phyloP scores from a whole-genome alignment of 1,140 invertebrate genomes.

The Kradibia gibbosae region DNA sequence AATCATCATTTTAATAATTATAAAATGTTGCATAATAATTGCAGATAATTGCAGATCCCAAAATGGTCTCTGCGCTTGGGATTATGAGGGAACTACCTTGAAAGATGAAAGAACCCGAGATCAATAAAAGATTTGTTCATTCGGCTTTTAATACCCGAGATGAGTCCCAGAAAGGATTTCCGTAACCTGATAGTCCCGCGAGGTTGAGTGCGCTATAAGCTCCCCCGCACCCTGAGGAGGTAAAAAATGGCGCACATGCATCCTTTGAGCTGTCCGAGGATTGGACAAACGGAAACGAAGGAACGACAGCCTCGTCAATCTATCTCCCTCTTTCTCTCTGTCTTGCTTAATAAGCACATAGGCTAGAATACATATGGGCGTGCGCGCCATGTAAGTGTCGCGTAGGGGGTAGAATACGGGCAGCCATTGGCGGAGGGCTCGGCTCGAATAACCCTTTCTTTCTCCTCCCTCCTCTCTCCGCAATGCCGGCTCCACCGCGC shows the following conservation, averaged over 20 bases:
- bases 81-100: background rate
- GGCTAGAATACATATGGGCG: conserved; percentile 29
- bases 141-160: background rate
- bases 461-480: background rate
- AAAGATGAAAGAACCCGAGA: background rate
- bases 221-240: conserved; percentile 5
- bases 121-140: background rate
- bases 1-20: no score
- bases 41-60: no score
- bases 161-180: conserved; percentile 53
- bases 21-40: no score
- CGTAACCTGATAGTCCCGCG: conserved; percentile 56
- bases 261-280: conserved; percentile 65
- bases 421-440: conserved; percentile 63
- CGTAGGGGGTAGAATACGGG: conserved; percentile 50
- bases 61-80: background rate
- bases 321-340: background rate
- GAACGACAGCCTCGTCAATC: background rate
- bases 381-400: conserved; percentile 28
- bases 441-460: conserved; percentile 59
- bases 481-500: no score
- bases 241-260: conserved; percentile 59
- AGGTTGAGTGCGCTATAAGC: background rate
- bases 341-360: background rate
- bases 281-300: conserved; percentile 58